Evolutionary conservation across 1,140 invertebrate genomes (phyloP).

Genomic region (Papilio aristodemus): DNA sequence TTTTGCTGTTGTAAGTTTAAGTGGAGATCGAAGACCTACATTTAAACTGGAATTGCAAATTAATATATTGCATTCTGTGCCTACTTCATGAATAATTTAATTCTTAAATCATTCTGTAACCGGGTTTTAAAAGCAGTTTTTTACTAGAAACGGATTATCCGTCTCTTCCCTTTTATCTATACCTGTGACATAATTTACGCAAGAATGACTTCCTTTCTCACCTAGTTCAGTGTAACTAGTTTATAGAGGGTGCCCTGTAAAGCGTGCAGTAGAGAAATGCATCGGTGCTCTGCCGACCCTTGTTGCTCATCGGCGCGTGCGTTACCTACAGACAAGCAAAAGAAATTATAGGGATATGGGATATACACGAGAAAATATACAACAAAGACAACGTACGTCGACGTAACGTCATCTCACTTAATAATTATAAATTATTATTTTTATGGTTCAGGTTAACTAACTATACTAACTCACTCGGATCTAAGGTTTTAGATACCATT

Average conservation of each 20-base stretch:
- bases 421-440: too few species aligned
- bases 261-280: background rate
- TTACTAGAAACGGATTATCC: too few species aligned
- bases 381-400: background rate
- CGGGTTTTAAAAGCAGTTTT: too few species aligned
- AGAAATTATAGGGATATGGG: too few species aligned
- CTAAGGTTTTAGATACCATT: too few species aligned
- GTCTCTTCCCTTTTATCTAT: background rate
- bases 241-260: background rate
- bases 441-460: too few species aligned
- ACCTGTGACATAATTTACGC: background rate
- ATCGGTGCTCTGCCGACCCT: background rate
- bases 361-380: too few species aligned
- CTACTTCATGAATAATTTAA: background rate
- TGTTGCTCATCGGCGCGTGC: background rate
- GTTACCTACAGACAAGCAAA: conserved; percentile 5
- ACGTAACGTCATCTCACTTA: too few species aligned
- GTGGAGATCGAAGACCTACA: conserved; percentile 43
- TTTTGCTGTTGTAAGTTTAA: conserved; percentile 68
- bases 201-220: background rate
- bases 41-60: conserved; percentile 35
- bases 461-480: too few species aligned
- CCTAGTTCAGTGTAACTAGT: conserved; percentile 1
- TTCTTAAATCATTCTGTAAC: too few species aligned
- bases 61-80: background rate